Base-by-base conservation (phyloP, 2,797 vertebrate species). In the Acipenser transmontanus region DNA sequence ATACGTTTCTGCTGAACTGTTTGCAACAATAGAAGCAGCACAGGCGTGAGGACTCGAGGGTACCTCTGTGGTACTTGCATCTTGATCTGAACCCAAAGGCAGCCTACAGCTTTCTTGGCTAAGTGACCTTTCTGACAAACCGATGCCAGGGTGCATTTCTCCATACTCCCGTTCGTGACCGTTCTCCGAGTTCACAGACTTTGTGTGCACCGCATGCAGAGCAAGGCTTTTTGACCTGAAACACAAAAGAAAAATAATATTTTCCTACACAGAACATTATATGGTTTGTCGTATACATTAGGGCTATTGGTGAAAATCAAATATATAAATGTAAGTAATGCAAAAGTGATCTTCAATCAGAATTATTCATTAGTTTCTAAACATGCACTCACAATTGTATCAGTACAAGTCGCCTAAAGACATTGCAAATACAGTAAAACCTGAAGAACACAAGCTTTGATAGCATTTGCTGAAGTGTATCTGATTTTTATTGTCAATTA, bases 161-260 rank as follows among this genome's bases (percentile, higher is more conserved):
- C 62, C 66, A 0, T 69, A 84, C 1, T 90, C 88, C 10, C 68
- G 72, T 0, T 92, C 87, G 62, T 89, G 89, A 0, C 75, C 85
- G 0, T 75, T 74, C 68, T 94, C 93, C 0, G 86, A 80, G 77
- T 77, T 91, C 69, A 77, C 7, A 17, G 83, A 88, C 64, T 85
- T 89, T 7, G 81, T 72, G 62, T 87, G 84, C 14, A 85, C 70
- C 0, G 82, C 71, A 0, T 94, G 92, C 64, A 94, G 83, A 70
- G 92, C 94, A 9, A 96, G 83, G 76, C 94, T 96, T 84, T 93
- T 96, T 68, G 94, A 95, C 81, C 96, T 98, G 72, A 5, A 69
- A 71, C 9, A 70, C 0, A 66, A 70, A 75, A 50, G 4, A 51
- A 71, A 47, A 64, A 1, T 7, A 66, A 56, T 54, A 47, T 3